A percentile compares a stretch with the other conserved stretches of the same genome.
Evolutionary conservation across 1,140 invertebrate species (phyloP).

Genomic region (Fragariocoptes setiger): DNA sequence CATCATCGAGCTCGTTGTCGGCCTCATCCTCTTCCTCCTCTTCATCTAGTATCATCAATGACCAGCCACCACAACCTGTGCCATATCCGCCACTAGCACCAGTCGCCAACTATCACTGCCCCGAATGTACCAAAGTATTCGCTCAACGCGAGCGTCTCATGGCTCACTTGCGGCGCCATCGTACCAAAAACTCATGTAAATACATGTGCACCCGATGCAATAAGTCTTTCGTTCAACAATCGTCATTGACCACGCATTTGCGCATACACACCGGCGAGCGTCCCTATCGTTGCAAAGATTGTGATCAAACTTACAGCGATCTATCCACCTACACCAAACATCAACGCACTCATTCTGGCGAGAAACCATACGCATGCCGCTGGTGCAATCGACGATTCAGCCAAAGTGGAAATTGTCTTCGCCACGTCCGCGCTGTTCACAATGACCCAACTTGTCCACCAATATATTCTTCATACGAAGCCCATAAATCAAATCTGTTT

Average conservation of each 20-base stretch:
- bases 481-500: too few species aligned
- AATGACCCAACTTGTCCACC: too few species aligned
- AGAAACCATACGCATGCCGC: constrained; percentile 7
- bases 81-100: too few species aligned
- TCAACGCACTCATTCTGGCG: constrained; percentile 8
- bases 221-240: constrained; percentile 45
- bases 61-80: too few species aligned
- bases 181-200: neutral
- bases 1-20: too few species aligned
- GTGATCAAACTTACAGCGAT: constrained; percentile 41
- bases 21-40: too few species aligned
- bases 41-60: too few species aligned
- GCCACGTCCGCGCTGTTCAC: neutral
- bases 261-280: constrained; percentile 7
- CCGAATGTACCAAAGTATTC: too few species aligned
- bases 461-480: too few species aligned
- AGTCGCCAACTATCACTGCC: too few species aligned
- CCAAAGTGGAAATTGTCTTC: neutral
- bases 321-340: constrained; percentile 2
- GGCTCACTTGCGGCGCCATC: too few species aligned
- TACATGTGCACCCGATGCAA: constrained; percentile 2
- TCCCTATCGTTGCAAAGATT: constrained; percentile 18
- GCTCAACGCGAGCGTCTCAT: too few species aligned
- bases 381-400: constrained; percentile 1
- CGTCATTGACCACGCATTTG: constrained; percentile 27